Conservation (phyloP, 2,888 invertebrate genomes). For the Monoplex corrugatus region DNA sequence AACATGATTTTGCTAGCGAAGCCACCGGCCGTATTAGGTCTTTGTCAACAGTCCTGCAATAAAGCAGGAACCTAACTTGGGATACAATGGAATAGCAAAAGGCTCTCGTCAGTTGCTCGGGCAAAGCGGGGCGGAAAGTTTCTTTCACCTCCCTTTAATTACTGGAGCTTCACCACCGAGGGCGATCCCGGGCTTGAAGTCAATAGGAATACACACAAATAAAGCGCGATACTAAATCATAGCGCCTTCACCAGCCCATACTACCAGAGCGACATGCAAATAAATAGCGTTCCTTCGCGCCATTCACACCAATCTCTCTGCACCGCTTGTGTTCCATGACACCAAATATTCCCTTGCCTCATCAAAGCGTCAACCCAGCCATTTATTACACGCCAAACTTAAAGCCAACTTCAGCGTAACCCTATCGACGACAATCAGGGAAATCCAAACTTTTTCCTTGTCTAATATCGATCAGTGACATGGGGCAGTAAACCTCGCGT, state of each 20-base stretch:
- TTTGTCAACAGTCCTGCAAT: constrained; percentile 61
- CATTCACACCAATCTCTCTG: constrained; percentile 42
- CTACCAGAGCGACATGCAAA: constrained; percentile 38
- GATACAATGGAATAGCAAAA: constrained; percentile 60
- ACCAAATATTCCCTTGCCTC: constrained; percentile 36
- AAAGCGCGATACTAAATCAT: constrained; percentile 49
- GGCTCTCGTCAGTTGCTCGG: constrained; percentile 56
- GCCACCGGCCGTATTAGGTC: constrained; percentile 52
- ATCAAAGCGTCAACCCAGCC: constrained; percentile 41
- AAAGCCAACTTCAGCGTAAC: constrained; percentile 27
- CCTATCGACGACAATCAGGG: constrained; percentile 34
- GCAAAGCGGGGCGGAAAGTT: constrained; percentile 44
- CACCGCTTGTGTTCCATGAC: constrained; percentile 27
- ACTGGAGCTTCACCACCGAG: constrained; percentile 42
- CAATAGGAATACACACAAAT: constrained; percentile 49
- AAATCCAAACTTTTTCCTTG: constrained; percentile 40
- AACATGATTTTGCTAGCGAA: constrained; percentile 60
- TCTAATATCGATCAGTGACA: constrained; percentile 40
- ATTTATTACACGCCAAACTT: constrained; percentile 41
- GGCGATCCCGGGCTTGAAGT: constrained; percentile 42
- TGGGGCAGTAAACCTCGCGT: constrained; percentile 7
- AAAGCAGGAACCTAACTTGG: constrained; percentile 58
- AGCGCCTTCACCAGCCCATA: constrained; percentile 36
- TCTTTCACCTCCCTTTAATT: constrained; percentile 47
- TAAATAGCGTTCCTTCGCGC: constrained; percentile 43